A percentile compares a stretch with the other conserved stretches of the same genome.
Conservation (phyloP, 2,797 vertebrate species). For the Psittacula derbiana region DNA sequence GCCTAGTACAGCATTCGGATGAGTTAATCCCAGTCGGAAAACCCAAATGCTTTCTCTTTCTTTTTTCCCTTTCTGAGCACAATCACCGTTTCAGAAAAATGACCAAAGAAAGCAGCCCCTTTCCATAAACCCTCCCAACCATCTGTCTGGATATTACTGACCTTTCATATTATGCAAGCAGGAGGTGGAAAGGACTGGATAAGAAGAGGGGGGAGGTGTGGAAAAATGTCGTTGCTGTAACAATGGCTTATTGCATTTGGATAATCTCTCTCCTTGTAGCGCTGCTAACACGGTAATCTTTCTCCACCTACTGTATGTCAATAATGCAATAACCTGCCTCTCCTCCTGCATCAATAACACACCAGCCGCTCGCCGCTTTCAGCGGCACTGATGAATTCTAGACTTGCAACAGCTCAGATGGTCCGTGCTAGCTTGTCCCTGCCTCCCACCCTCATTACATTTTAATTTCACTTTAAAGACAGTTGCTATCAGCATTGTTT, state of each 20-base stretch:
- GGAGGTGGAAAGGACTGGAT: constrained; percentile 26
- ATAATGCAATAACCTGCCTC: constrained; percentile 52
- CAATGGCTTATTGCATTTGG: constrained; percentile 56
- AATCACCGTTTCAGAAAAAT: constrained; percentile 42
- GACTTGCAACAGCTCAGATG: constrained; percentile 63
- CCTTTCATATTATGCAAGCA: constrained; percentile 21
- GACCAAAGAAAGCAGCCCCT: constrained; percentile 43
- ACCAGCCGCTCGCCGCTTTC: constrained; percentile 24
- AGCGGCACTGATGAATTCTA: constrained; percentile 20
- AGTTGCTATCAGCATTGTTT: constrained; percentile 35
- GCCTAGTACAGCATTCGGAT: background rate
- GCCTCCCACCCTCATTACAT: constrained; percentile 52
- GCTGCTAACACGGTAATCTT: constrained; percentile 35
- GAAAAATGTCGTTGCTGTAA: constrained; percentile 39
- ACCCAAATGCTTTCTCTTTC: background rate
- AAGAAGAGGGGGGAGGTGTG: background rate
- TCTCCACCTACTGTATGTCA: constrained; percentile 54
- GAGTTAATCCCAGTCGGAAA: background rate
- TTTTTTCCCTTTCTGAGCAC: background rate
- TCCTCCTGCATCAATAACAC: constrained; percentile 37
- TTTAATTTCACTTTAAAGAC: constrained; percentile 59
- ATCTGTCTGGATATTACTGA: constrained; percentile 63
- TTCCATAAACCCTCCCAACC: constrained; percentile 40
- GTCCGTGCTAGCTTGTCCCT: background rate
- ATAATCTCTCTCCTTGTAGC: constrained; percentile 51